Conservation (phyloP, 2,797 vertebrate genomes). For the Taenioides sp. region DNA sequence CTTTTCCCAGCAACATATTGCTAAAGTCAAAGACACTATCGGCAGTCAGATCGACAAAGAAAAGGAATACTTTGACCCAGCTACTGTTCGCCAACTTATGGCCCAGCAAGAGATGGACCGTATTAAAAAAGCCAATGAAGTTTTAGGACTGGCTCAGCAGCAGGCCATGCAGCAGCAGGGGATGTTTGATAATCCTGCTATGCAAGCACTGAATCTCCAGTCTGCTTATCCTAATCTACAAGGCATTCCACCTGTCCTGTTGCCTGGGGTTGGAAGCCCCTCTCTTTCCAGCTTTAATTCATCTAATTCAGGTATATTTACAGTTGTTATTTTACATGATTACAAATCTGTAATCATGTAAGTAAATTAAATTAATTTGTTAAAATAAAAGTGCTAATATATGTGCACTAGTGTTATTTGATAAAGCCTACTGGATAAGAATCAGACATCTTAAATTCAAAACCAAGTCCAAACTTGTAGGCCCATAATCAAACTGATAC, state of each 20-base stretch:
- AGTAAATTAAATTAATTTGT: no score
- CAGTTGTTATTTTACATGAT: constrained; percentile 8
- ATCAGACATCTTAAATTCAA: neutral
- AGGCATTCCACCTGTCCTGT: constrained; percentile 95
- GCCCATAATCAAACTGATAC: neutral
- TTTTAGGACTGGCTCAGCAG: constrained; percentile 92
- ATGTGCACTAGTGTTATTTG: no score
- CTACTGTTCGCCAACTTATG: constrained; percentile 98
- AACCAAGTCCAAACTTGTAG: neutral
- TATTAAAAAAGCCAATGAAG: constrained; percentile 99
- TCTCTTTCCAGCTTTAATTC: constrained; percentile 97
- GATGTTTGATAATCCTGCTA: constrained; percentile 92
- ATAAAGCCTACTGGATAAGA: no score
- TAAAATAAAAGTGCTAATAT: no score
- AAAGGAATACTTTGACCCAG: constrained; percentile 99
- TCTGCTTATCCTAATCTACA: constrained; percentile 92
- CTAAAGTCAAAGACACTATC: constrained; percentile 98
- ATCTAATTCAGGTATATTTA: constrained; percentile 93
- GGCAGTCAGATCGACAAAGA: constrained; percentile 99
- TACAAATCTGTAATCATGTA: neutral
- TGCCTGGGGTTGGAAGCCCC: constrained; percentile 96
- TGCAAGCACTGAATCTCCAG: constrained; percentile 97
- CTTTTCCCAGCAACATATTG: constrained; percentile 99
- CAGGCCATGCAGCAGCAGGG: constrained; percentile 94
- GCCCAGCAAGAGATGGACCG: constrained; percentile 99